Conservation (phyloP, 2,888 invertebrate species). For the Scotopteryx bipunctaria region DNA sequence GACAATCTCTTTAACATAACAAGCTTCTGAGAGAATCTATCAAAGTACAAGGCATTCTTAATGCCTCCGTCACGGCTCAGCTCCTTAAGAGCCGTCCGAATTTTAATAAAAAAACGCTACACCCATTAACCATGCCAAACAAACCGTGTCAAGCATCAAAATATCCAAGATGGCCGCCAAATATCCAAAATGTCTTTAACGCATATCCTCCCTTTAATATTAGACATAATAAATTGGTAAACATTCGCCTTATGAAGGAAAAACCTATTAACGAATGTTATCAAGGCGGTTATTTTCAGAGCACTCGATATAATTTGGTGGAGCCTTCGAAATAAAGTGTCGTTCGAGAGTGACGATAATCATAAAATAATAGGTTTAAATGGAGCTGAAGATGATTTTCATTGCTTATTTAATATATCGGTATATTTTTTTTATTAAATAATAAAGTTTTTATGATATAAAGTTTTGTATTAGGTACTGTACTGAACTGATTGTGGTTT, state of each 20-base stretch:
- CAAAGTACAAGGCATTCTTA: conserved; percentile 16
- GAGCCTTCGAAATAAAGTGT: background rate
- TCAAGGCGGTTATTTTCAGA: conserved; percentile 57
- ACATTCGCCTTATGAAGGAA: conserved; percentile 81
- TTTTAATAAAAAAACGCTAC: conserved; percentile 33
- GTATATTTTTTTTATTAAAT: too few relatives aligned
- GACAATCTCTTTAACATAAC: background rate
- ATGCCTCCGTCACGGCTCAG: conserved; percentile 42
- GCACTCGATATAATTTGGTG: conserved; percentile 4
- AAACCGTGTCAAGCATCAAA: conserved; percentile 72
- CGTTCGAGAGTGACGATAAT: background rate
- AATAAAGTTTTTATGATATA: too few relatives aligned
- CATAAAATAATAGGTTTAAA: too few relatives aligned
- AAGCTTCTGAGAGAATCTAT: conserved; percentile 9
- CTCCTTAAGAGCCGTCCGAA: conserved; percentile 53
- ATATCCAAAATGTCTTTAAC: conserved; percentile 64
- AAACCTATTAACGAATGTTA: conserved; percentile 82
- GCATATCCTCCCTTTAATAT: conserved; percentile 74
- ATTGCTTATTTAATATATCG: too few relatives aligned
- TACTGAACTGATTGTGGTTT: too few relatives aligned
- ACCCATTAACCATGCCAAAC: conserved; percentile 48
- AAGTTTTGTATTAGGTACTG: too few relatives aligned
- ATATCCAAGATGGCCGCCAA: conserved; percentile 64
- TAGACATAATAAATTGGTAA: conserved; percentile 81
- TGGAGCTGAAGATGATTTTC: too few relatives aligned